Evolutionary conservation across 2,797 vertebrate genomes (phyloP).

Genomic region (Rhodeus uyekii): DNA sequence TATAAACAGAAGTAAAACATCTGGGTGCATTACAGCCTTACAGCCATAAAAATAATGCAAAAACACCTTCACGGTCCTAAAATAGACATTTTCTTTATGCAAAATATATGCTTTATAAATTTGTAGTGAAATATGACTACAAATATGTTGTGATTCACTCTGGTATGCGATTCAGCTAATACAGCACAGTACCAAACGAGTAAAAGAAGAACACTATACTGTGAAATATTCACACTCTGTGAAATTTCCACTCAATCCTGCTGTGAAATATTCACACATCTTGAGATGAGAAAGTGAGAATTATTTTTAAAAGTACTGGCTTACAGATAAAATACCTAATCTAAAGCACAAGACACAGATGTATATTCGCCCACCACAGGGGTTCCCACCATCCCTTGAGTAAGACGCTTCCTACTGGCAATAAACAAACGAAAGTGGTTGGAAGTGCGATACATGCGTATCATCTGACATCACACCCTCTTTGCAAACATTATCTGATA

Average conservation of each 20-base stretch:
- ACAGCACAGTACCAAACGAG: neutral
- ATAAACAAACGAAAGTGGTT: slow-evolving; percentile 6
- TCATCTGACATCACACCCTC: neutral
- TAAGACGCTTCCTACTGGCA: neutral
- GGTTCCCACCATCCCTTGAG: slow-evolving; percentile 1
- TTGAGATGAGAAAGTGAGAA: neutral
- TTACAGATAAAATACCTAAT: slow-evolving; percentile 11
- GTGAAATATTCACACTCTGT: neutral
- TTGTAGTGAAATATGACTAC: neutral
- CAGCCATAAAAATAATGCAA: neutral
- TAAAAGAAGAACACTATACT: neutral
- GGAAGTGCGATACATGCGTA: slow-evolving; percentile 8
- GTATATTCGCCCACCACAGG: neutral
- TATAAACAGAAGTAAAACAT: neutral
- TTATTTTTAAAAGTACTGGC: neutral
- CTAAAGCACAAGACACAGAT: neutral
- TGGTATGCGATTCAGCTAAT: neutral
- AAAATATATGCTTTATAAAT: neutral
- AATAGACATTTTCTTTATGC: slow-evolving; percentile 5
- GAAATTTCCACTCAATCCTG: neutral
- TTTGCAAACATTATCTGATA: slow-evolving; percentile 36
- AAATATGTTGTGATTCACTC: neutral
- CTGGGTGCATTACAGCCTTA: neutral
- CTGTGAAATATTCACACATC: neutral
- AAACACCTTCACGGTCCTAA: neutral